Evolutionary conservation across 2,797 vertebrate genomes (phyloP).

Genomic region (Psittacula derbiana): DNA sequence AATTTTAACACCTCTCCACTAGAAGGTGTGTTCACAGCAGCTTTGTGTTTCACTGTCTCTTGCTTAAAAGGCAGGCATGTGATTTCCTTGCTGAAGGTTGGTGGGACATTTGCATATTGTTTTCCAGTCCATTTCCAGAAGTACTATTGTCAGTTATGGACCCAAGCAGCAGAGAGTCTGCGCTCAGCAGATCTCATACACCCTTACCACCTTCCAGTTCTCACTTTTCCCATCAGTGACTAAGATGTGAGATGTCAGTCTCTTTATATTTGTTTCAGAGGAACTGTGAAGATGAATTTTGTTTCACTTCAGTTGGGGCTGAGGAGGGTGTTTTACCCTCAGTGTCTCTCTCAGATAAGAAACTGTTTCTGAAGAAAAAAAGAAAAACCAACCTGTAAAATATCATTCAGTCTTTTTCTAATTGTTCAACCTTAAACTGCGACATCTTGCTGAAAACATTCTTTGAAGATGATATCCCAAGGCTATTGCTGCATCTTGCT

Average conservation of each 20-base stretch:
- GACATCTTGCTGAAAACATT: neutral
- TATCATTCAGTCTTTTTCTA: neutral
- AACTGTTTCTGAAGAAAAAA: neutral
- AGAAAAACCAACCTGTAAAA: neutral
- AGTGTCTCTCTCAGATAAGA: neutral
- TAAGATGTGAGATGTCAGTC: neutral
- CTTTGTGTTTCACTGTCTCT: neutral
- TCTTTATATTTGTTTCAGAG: neutral
- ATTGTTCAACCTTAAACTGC: neutral
- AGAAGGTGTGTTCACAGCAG: neutral
- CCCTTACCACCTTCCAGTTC: neutral
- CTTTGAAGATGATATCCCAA: neutral
- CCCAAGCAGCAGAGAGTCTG: neutral
- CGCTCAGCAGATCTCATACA: neutral
- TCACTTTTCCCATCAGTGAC: neutral
- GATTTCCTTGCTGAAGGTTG: neutral
- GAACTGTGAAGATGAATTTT: neutral
- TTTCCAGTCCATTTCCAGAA: neutral
- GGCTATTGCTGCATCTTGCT: neutral
- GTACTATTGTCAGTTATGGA: neutral
- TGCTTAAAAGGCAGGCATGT: neutral
- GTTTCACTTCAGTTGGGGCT: neutral
- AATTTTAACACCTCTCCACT: neutral
- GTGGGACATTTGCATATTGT: neutral
- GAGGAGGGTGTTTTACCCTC: neutral